Percentiles rank a stretch among this genome's conserved stretches.
Conservation (phyloP, 2,797 vertebrate genomes). For the Mormyrops boulengeri region DNA sequence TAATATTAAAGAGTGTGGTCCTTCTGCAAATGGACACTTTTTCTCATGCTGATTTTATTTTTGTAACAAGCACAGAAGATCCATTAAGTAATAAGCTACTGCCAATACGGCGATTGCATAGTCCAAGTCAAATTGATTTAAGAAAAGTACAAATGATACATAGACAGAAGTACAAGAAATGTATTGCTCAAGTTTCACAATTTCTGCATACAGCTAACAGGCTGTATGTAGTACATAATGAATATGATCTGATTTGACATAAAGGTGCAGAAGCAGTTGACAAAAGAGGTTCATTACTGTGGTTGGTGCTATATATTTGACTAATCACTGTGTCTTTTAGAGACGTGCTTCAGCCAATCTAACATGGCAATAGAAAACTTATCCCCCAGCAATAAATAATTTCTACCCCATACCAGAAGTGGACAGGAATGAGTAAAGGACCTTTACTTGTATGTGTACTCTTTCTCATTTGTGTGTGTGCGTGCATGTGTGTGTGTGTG, state of each 20-base stretch:
- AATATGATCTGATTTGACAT: neutral
- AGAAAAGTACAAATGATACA: neutral
- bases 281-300: neutral
- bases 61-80: neutral
- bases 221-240: neutral
- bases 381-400: neutral
- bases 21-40: slow-evolving; percentile 37
- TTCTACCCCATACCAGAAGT: too few relatives aligned
- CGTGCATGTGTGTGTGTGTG: neutral
- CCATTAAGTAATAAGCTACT: neutral
- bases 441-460: neutral
- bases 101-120: neutral
- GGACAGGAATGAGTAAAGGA: neutral
- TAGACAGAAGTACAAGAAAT: neutral
- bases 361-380: neutral
- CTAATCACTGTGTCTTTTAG: slow-evolving; percentile 1
- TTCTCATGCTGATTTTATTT: neutral
- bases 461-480: neutral
- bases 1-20: slow-evolving; percentile 28
- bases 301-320: neutral
- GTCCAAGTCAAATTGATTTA: neutral
- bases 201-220: neutral
- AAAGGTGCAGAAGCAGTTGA: neutral
- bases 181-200: neutral
- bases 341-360: neutral